These are phyloP conservation scores for Erinaceus europaeus DNA, from an alignment of 2,113 vertebrate species.

Conservation along the genomic window DNA sequence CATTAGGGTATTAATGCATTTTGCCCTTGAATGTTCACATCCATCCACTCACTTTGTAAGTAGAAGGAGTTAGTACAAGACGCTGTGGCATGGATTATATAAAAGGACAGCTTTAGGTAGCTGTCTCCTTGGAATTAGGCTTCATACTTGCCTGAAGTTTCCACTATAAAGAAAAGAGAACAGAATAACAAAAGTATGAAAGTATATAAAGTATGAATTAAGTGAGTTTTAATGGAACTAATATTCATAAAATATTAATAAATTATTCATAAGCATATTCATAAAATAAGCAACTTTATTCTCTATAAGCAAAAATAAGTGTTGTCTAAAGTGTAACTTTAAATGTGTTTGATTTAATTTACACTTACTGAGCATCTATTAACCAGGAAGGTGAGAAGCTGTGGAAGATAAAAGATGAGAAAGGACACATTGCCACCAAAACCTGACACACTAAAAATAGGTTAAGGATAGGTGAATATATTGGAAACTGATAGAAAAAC, in stretches of 20 bases:
- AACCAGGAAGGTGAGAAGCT: background rate
- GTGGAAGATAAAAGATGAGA: background rate
- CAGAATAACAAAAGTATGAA: background rate
- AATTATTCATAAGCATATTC: too few relatives aligned
- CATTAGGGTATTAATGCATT: conserved; percentile 10
- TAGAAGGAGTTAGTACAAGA: background rate
- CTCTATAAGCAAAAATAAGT: conserved; percentile 14
- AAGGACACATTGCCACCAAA: background rate
- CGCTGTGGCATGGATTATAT: background rate
- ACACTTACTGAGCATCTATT: background rate
- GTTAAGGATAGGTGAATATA: background rate
- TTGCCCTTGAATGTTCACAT: conserved; percentile 29
- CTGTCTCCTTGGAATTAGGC: background rate
- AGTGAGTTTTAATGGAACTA: background rate
- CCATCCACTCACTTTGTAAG: background rate
- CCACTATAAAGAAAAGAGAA: background rate
- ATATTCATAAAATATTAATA: too few relatives aligned
- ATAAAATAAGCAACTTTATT: background rate
- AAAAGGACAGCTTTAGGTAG: background rate
- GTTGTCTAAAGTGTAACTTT: background rate
- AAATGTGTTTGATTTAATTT: background rate
- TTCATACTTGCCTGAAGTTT: background rate
- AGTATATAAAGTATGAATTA: background rate
- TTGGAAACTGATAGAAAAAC: background rate
- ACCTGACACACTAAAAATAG: background rate